Percentiles rank a stretch among this genome's conserved stretches.
Conservation (phyloP, 2,113 vertebrate genomes). For the Cephalopterus ornatus region DNA sequence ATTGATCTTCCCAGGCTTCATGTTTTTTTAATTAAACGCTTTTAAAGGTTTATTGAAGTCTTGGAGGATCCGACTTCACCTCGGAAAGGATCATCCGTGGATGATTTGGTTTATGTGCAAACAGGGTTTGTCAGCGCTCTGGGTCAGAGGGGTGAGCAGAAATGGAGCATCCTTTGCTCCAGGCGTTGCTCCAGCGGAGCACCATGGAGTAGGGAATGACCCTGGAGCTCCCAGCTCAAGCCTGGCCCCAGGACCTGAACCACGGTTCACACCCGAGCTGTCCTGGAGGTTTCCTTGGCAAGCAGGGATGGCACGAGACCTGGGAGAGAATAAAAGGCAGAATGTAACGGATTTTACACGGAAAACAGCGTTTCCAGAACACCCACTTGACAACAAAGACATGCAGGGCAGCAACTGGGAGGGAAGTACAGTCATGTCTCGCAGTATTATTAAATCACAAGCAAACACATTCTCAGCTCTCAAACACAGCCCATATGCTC, state of each 20-base stretch:
- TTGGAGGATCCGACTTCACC: rapidly evolving
- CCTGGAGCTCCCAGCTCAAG: not conserved
- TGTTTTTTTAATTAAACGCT: not conserved
- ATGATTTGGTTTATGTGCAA: not conserved
- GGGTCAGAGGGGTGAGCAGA: not conserved
- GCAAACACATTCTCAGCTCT: not conserved
- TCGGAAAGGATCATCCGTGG: not conserved
- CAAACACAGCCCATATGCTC: conserved; percentile 8
- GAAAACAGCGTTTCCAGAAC: not conserved
- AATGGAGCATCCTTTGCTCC: not conserved
- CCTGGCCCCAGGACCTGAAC: not conserved
- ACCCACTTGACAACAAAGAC: not conserved
- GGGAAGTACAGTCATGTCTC: not conserved
- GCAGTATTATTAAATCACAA: not conserved
- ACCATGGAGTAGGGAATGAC: not conserved
- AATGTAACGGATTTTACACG: not conserved
- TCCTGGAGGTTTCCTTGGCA: not conserved
- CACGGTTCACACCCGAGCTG: not conserved
- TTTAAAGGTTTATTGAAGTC: not conserved
- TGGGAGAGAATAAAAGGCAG: not conserved
- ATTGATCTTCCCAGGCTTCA: not conserved
- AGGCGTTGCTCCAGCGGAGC: not conserved
- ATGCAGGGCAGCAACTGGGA: not conserved
- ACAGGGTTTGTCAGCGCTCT: not conserved
- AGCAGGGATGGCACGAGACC: not conserved